Evolutionary conservation across 1,140 invertebrate genomes (phyloP).

Genomic region (Drosophila lacteicornis): DNA sequence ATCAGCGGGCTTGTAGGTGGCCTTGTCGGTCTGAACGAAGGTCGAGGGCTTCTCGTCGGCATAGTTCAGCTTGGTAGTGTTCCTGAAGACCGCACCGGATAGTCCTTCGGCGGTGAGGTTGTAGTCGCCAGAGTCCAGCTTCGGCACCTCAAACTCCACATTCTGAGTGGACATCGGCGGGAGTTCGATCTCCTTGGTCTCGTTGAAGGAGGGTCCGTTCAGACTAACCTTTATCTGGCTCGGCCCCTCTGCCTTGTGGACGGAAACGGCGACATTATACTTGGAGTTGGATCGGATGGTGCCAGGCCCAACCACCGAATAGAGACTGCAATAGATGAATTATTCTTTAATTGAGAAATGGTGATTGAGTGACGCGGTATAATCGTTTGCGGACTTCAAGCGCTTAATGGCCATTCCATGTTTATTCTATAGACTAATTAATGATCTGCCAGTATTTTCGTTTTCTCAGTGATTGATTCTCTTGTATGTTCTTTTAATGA

Average conservation of each 20-base stretch:
- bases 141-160: conserved; percentile 88
- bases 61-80: conserved; percentile 90
- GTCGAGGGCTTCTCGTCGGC: conserved; percentile 94
- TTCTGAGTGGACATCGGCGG: conserved; percentile 89
- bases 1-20: conserved; percentile 95
- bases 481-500: conserved; percentile 11
- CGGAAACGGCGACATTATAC: conserved; percentile 92
- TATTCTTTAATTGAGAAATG: conserved; percentile 6
- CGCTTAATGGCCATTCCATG: conserved; percentile 42
- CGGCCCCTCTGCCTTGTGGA: conserved; percentile 87
- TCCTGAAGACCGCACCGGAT: conserved; percentile 90
- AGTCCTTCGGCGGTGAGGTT: conserved; percentile 90
- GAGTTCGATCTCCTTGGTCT: conserved; percentile 89
- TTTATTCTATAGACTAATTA: conserved; percentile 18
- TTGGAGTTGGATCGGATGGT: conserved; percentile 92
- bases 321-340: conserved; percentile 86
- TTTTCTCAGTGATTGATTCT: conserved; percentile 31
- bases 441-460: conserved; percentile 21
- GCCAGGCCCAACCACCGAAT: conserved; percentile 92
- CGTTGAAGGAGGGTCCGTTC: conserved; percentile 89
- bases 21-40: conserved; percentile 97
- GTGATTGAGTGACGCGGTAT: conserved; percentile 12
- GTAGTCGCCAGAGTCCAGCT: conserved; percentile 91
- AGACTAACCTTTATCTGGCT: conserved; percentile 90
- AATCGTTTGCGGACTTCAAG: background rate